Conservation (phyloP, 2,113 vertebrate species). For the Acinonyx jubatus region DNA sequence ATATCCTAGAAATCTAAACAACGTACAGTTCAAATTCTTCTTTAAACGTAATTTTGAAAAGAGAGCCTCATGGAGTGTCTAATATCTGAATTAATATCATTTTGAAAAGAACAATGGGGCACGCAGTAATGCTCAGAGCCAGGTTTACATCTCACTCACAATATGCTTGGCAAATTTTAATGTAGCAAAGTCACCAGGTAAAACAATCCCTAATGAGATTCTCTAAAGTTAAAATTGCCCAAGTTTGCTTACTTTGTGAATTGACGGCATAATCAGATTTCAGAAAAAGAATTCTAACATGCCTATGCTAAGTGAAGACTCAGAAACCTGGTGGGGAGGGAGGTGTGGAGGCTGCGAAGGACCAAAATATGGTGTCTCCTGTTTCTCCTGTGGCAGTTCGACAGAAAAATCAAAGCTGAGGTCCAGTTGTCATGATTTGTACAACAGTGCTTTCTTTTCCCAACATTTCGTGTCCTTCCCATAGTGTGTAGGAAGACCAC, state of each 20-base stretch:
- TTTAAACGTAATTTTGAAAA: not conserved
- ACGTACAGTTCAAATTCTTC: not conserved
- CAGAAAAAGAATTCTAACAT: not conserved
- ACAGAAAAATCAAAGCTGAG: not conserved
- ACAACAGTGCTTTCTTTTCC: not conserved
- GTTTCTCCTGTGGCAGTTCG: not conserved
- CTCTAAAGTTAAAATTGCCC: not conserved
- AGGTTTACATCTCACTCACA: not conserved
- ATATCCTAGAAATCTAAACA: not conserved
- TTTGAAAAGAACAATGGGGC: not conserved
- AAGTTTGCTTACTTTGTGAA: not conserved
- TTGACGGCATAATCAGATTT: not conserved
- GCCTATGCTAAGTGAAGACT: not conserved
- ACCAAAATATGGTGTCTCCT: not conserved
- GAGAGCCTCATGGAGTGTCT: not conserved
- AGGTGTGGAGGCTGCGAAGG: not conserved
- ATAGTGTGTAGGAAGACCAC: not conserved
- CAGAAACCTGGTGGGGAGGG: not conserved
- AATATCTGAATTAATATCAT: not conserved
- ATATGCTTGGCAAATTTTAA: not conserved
- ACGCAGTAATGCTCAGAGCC: not conserved
- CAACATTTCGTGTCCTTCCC: rapidly evolving
- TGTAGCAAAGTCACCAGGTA: not conserved
- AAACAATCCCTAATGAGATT: not conserved
- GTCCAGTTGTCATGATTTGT: not conserved